phyloP scores from a whole-genome alignment of 2,888 invertebrate genomes.

The Microctonus aethiopoides region DNA sequence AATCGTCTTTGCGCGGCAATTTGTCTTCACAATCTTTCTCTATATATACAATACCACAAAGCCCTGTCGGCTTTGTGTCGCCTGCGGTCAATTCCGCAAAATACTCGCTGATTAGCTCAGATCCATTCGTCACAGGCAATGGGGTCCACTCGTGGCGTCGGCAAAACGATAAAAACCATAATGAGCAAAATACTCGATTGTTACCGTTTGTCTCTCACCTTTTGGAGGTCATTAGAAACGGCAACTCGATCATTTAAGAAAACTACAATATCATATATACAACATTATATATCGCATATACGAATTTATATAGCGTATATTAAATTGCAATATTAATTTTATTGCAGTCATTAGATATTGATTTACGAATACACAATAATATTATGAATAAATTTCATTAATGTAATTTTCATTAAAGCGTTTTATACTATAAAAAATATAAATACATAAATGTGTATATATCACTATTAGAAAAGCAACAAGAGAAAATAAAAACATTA shows the following conservation, averaged over 20 bases:
- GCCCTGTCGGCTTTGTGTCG: background rate
- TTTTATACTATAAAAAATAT: too few relatives aligned
- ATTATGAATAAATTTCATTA: too few relatives aligned
- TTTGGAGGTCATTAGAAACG: background rate
- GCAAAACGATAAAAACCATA: constrained; percentile 42
- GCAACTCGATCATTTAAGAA: constrained; percentile 25
- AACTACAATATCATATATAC: background rate
- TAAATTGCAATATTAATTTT: too few relatives aligned
- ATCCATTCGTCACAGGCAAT: constrained; percentile 43
- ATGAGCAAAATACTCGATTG: constrained; percentile 39
- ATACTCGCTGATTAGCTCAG: constrained; percentile 39
- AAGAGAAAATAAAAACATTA: too few relatives aligned
- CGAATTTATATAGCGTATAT: too few relatives aligned
- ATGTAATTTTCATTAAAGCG: too few relatives aligned
- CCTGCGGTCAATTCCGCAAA: constrained; percentile 29
- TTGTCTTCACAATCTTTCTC: background rate
- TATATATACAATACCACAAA: background rate
- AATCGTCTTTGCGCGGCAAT: background rate
- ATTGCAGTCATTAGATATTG: too few relatives aligned
- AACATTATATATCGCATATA: background rate
- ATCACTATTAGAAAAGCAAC: too few relatives aligned
- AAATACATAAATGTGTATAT: too few relatives aligned
- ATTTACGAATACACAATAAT: too few relatives aligned
- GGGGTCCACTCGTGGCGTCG: constrained; percentile 34
- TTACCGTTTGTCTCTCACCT: constrained; percentile 32